Evolutionary conservation across 2,797 vertebrate species (phyloP), one percentile per base, ranked within the genome.

Genomic region (Spinus olivaceus): DNA sequence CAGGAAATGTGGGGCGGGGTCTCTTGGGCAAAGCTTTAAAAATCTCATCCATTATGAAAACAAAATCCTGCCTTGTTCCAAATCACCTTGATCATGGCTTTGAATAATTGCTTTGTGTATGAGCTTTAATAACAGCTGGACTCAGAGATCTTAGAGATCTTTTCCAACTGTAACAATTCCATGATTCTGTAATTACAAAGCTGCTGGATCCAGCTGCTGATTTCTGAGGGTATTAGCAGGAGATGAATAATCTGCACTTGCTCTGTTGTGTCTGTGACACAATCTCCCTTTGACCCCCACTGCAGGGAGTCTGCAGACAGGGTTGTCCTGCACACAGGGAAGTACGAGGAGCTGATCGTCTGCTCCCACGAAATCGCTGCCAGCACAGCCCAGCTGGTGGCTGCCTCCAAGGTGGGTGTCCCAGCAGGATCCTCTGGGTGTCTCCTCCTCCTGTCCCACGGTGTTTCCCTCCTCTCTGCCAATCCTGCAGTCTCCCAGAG

Each of bases 311-410:
- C 99, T 2, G 99, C 99, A 2, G 99, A 99, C 97, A 99, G 98
- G 91, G 99, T 99, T 78, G 99, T 99, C 56, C 98, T 99, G 66
- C 99, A 99, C 96, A 99, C 92, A 0, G 99, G 99, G 33, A 99
- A 99, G 93, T 99, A 99, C 0, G 99, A 99, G 83, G 99, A 99
- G 46, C 96, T 99, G 91, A 99, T 99, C 1, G 99, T 99, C 86
- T 99, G 99, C 95, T 99, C 99, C 8, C 99, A 99, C 2, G 99
- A 99, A 95, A 99, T 99, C 0, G 99, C 99, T 0, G 99, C 99
- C 79, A 99, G 99, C 96, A 99, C 99, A 0, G 99, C 99, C 32
- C 99, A 99, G 96, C 98, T 99, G 69, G 99, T 99, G 49, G 99
- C 99, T 2, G 99, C 99, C 74, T 99, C 99, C 54, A 99, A 99